A percentile compares a stretch with the other conserved stretches of the same genome.
Conservation (phyloP, 2,797 vertebrate species). For the Paramormyrops hopkinsi region DNA sequence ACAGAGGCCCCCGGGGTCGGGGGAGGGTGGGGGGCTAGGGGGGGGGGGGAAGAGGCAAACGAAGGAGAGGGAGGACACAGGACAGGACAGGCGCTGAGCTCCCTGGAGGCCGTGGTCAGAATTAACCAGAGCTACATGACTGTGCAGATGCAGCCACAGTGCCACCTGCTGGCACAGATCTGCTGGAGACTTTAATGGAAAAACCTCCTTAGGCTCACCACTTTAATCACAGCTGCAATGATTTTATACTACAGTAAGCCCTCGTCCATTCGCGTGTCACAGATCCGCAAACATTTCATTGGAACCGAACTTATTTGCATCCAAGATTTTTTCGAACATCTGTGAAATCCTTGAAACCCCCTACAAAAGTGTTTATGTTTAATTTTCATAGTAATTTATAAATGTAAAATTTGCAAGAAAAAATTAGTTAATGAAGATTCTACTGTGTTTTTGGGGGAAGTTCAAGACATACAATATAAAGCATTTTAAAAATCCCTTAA, state of each 20-base stretch:
- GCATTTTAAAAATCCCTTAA: too few species aligned
- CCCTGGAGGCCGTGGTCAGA: not conserved
- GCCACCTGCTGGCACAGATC: not conserved
- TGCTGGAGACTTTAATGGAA: not conserved
- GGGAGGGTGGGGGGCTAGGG: not conserved
- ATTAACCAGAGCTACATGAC: not conserved
- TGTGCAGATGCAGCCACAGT: not conserved
- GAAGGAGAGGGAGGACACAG: not conserved
- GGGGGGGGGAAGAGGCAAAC: not conserved
- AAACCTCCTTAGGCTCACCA: not conserved
- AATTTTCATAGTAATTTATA: too few species aligned
- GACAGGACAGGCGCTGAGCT: conserved; percentile 3
- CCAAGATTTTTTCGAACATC: too few species aligned
- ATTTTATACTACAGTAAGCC: not conserved
- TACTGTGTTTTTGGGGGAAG: too few species aligned
- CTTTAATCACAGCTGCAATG: not conserved
- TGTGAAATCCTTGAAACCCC: too few species aligned
- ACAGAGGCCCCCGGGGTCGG: not conserved
- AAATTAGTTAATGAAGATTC: too few species aligned
- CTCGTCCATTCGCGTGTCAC: too few species aligned
- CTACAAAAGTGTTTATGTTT: too few species aligned
- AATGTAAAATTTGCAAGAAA: too few species aligned
- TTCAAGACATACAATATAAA: too few species aligned
- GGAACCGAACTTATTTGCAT: too few species aligned
- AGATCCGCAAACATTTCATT: too few species aligned